Evolutionary conservation across 1,140 invertebrate species (phyloP), one percentile per base, ranked within the genome.

Genomic region (Drosophila seguyi): DNA sequence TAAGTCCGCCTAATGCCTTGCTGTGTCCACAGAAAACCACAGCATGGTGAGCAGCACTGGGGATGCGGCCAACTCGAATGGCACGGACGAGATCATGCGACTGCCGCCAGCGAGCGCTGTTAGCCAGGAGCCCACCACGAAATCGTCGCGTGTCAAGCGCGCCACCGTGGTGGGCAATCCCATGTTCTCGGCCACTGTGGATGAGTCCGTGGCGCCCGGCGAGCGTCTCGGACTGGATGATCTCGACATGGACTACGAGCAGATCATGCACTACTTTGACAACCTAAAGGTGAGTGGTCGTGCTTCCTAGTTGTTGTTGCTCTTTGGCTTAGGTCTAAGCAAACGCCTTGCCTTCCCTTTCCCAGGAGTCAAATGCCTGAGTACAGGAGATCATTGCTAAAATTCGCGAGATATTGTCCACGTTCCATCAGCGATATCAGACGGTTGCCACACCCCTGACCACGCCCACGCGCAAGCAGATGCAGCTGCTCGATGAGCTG

Each of bases 251-350:
- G 97, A 99, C 92, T 99, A 99, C 93, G 97, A 99, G 91, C 97
- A 99, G 94, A 97, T 99, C 91, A 98, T 98, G 97, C 96, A 98
- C 90, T 98, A 99, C 94, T 99, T 99, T 94, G 97, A 98, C 93
- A 99, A 98, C 94, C 94, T 99, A 84, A 99, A 99, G 95, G 98
- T 95, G 93, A 96, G 22, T 25, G 3, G 20, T 25, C 6, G 38
- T 13, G 93, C 31, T 3, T 2, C 31, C n/a, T n/a, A n/a, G n/a
- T n/a, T n/a, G n/a, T n/a, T n/a, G n/a, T 45, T 11, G 34, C 34
- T 25, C 18, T 60, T 20, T 11, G 2, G n/a, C 2, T 42, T 18
- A 18, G 13, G 16, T 8, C 2, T 16, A 45, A 22, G 20, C 13
- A 7, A 4, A 1, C 34, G 34, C 13, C 20, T 14, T 11, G 2